A percentile compares a stretch with the other conserved stretches of the same genome.
phyloP scores from a whole-genome alignment of 1,140 invertebrate species.

The Zaprionus capensis region DNA sequence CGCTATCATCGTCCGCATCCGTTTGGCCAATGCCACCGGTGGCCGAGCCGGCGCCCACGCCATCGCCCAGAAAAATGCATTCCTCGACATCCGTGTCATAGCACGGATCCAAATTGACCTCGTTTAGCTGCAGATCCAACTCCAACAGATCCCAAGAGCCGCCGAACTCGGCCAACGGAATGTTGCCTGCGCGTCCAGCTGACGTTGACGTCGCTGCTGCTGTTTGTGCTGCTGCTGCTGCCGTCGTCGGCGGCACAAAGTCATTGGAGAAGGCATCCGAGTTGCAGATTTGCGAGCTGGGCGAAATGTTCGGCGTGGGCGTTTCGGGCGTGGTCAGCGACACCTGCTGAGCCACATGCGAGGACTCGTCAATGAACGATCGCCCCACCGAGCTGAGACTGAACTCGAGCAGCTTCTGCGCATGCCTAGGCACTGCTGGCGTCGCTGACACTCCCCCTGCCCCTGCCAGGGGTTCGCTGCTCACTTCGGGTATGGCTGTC shows the following conservation, averaged over 20 bases:
- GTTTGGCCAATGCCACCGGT: conserved; percentile 18
- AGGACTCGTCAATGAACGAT: conserved; percentile 79
- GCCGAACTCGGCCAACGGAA: conserved; percentile 78
- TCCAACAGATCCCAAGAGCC: conserved; percentile 83
- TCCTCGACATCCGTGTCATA: conserved; percentile 86
- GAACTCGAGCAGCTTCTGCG: conserved; percentile 74
- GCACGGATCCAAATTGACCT: conserved; percentile 82
- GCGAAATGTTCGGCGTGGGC: conserved; percentile 86
- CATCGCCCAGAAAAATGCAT: conserved; percentile 85
- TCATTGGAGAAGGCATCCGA: conserved; percentile 84
- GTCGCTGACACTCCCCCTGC: background rate
- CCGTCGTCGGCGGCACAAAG: conserved; percentile 63
- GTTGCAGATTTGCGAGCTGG: conserved; percentile 84
- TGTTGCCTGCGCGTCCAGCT: conserved; percentile 20
- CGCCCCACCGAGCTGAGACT: conserved; percentile 82
- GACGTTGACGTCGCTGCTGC: background rate
- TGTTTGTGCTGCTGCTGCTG: background rate
- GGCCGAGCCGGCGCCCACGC: conserved; percentile 16
- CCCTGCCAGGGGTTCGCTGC: conserved; percentile 44
- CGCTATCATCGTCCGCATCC: conserved; percentile 49
- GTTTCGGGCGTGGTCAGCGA: conserved; percentile 86
- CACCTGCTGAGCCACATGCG: conserved; percentile 51
- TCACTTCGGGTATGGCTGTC: conserved; percentile 76
- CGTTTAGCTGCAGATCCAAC: conserved; percentile 81
- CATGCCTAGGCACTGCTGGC: conserved; percentile 23